Percentiles rank a stretch among this genome's conserved stretches.
Evolutionary conservation across 2,113 vertebrate genomes (phyloP).

Genomic region (Ameiurus melas): DNA sequence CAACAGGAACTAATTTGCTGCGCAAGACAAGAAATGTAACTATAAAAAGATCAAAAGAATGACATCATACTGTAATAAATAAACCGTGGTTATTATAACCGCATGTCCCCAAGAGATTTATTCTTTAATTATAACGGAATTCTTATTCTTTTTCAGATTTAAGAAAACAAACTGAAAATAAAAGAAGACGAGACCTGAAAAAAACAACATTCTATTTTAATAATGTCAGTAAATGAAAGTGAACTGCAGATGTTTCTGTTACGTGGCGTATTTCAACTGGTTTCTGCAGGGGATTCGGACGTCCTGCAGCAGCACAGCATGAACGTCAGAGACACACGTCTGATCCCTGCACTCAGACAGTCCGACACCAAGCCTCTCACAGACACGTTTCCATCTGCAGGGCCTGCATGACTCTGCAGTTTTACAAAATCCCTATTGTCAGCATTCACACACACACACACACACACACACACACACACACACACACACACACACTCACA

Average conservation of each 20-base stretch:
- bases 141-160: not conserved
- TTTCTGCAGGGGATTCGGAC: no score
- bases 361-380: constrained; percentile 1
- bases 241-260: not conserved
- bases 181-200: no score
- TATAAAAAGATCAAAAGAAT: not conserved
- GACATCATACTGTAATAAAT: not conserved
- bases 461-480: constrained; percentile 27
- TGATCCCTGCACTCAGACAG: constrained; percentile 8
- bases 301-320: not conserved
- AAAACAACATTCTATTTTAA: no score
- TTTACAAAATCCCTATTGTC: constrained; percentile 41
- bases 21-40: not conserved
- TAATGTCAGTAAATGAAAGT: no score
- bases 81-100: not conserved
- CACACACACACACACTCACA: constrained; percentile 17
- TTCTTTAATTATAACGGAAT: not conserved
- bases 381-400: constrained; percentile 23
- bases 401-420: constrained; percentile 48
- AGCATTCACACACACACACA: constrained; percentile 29
- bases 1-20: not conserved
- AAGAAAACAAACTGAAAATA: not conserved
- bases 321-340: not conserved
- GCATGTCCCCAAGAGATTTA: not conserved
- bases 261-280: not conserved